Conservation (phyloP, 2,113 vertebrate species). For the Melanocharis versteri region DNA sequence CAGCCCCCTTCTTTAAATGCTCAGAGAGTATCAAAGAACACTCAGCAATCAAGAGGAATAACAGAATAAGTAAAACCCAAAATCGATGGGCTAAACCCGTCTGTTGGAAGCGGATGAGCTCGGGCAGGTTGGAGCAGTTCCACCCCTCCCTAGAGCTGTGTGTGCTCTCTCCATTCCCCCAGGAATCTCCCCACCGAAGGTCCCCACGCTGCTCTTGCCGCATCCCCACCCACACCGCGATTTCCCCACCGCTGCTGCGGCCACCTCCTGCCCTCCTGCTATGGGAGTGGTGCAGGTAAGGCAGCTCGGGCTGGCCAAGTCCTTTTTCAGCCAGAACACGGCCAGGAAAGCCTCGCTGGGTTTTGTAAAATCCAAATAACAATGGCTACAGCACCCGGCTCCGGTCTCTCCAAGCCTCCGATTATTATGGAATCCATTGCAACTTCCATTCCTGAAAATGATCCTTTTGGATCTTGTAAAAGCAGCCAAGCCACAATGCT, state of each 20-base stretch:
- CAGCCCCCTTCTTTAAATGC: background rate
- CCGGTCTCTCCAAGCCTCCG: background rate
- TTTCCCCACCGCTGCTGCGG: background rate
- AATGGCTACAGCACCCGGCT: background rate
- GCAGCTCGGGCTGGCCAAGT: background rate
- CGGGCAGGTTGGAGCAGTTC: background rate
- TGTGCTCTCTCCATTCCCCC: no score
- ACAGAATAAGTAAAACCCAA: background rate
- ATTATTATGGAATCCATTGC: background rate
- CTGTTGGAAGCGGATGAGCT: background rate
- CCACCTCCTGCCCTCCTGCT: background rate
- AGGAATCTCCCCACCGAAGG: no score
- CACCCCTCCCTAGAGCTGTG: background rate
- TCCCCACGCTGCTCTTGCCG: background rate
- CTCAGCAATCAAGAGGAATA: constrained; percentile 1
- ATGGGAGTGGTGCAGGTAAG: rapidly evolving
- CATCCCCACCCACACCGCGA: rapidly evolving
- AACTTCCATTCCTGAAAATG: background rate
- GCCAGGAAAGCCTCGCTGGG: background rate
- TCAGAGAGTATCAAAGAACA: background rate
- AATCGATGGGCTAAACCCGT: constrained; percentile 11
- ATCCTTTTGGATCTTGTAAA: background rate
- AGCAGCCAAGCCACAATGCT: background rate
- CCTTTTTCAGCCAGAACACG: rapidly evolving
- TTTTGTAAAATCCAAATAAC: background rate